These are phyloP conservation scores for Diceros bicornis DNA, from an alignment of 2,797 vertebrate genomes.

Conservation along the genomic window DNA sequence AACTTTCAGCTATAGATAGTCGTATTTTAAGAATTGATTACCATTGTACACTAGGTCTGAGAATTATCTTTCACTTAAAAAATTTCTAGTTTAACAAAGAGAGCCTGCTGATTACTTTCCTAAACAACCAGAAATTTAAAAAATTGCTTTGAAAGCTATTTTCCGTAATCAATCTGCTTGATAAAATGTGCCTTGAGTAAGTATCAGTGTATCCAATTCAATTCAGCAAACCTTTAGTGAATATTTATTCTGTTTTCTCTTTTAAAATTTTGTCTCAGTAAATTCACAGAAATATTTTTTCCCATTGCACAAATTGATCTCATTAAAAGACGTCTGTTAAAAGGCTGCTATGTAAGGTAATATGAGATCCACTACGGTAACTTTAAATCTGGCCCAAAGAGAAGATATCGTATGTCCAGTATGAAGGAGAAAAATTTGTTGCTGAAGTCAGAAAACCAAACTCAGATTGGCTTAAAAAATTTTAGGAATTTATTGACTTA, in stretches of 20 bases:
- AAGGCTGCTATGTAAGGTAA: not conserved
- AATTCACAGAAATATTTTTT: constrained; percentile 49
- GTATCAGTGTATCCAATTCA: not conserved
- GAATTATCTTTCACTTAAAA: constrained; percentile 24
- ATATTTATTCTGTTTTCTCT: constrained; percentile 61
- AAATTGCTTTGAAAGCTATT: constrained; percentile 53
- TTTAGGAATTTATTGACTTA: constrained; percentile 41
- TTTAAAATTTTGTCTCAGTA: constrained; percentile 31
- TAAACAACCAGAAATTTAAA: constrained; percentile 28
- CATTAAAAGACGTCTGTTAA: constrained; percentile 46
- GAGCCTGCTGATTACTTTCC: not conserved
- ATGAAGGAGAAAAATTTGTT: constrained; percentile 32
- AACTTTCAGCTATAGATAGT: not conserved
- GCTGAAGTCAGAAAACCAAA: constrained; percentile 19
- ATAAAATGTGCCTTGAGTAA: constrained; percentile 5
- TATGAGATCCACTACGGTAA: not conserved
- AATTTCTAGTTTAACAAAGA: not conserved
- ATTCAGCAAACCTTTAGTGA: constrained; percentile 40
- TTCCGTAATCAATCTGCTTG: constrained; percentile 29
- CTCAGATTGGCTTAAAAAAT: constrained; percentile 30
- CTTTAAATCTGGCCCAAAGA: constrained; percentile 24
- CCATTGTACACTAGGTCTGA: not conserved
- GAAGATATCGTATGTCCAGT: constrained; percentile 18
- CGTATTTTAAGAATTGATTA: constrained; percentile 23
- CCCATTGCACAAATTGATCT: constrained; percentile 27